These are phyloP conservation scores for Mirounga angustirostris DNA, from an alignment of 2,113 vertebrate species.

Conservation along the genomic window DNA sequence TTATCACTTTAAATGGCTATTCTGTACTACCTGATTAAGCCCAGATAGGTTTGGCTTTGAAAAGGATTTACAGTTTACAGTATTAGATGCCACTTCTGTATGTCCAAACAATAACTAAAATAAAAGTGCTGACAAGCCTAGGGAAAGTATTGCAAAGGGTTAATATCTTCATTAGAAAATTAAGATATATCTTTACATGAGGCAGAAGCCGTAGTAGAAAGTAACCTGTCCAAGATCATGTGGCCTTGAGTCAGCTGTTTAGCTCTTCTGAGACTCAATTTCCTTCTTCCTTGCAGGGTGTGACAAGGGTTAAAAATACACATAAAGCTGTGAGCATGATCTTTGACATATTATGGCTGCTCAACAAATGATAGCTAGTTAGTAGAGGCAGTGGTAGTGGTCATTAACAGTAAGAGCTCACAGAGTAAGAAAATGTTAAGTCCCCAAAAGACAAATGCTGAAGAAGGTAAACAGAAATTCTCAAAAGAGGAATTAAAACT, in stretches of 20 bases:
- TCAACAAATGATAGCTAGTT: neutral
- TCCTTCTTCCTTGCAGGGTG: neutral
- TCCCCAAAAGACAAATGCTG: neutral
- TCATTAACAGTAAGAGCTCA: neutral
- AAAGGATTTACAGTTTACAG: neutral
- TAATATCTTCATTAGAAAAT: neutral
- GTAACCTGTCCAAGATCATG: neutral
- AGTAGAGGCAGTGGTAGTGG: neutral
- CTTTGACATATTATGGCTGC: neutral
- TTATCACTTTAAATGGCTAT: neutral
- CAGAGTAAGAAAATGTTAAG: neutral
- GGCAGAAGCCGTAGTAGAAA: neutral
- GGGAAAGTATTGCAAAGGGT: neutral
- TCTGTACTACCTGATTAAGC: constrained; percentile 8
- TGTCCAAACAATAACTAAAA: neutral
- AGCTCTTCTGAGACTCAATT: neutral
- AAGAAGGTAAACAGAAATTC: neutral
- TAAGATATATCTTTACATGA: neutral
- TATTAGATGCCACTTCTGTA: neutral
- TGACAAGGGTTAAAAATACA: neutral
- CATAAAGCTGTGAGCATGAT: neutral
- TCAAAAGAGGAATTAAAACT: constrained; percentile 48
- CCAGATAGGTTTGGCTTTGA: neutral
- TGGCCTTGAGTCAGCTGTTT: neutral
- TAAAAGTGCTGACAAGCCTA: neutral